These are phyloP conservation scores for Myotis lucifugus DNA, from an alignment of 2,113 vertebrate species.

Conservation along the genomic window DNA sequence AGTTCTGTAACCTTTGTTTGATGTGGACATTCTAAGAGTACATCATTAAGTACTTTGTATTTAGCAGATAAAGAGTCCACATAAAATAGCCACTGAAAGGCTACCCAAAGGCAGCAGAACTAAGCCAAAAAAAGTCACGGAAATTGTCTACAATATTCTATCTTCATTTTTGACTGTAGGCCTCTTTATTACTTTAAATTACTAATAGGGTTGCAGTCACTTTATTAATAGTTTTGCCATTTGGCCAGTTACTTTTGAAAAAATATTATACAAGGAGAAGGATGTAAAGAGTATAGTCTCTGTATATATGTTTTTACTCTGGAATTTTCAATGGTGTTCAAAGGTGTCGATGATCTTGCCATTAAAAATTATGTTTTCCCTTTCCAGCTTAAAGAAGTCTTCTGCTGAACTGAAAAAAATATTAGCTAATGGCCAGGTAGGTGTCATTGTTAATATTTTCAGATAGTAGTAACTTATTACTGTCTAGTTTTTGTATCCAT, in stretches of 20 bases:
- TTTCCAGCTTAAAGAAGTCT: slow-evolving; percentile 94
- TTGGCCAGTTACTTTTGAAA: not conserved
- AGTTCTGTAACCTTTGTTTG: not conserved
- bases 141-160: not conserved
- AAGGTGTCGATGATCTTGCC: not conserved
- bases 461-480: not conserved
- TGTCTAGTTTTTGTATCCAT: slow-evolving; percentile 55
- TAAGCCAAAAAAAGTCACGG: not conserved
- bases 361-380: slow-evolving; percentile 54
- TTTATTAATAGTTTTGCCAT: not conserved
- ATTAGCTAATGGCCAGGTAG: slow-evolving; percentile 96
- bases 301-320: not conserved
- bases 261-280: not conserved
- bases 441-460: slow-evolving; percentile 52
- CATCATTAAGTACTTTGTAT: not conserved
- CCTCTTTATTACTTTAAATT: not conserved
- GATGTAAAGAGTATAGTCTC: not conserved
- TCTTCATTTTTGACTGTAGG: not conserved
- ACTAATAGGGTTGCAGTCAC: not conserved
- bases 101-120: not conserved
- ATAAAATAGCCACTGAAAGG: not conserved
- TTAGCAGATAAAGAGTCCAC: not conserved
- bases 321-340: not conserved
- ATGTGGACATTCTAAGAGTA: not conserved
- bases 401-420: slow-evolving; percentile 98